Base-by-base conservation (phyloP, 2,888 invertebrate genomes). In the Asteroscopus sphinx region DNA sequence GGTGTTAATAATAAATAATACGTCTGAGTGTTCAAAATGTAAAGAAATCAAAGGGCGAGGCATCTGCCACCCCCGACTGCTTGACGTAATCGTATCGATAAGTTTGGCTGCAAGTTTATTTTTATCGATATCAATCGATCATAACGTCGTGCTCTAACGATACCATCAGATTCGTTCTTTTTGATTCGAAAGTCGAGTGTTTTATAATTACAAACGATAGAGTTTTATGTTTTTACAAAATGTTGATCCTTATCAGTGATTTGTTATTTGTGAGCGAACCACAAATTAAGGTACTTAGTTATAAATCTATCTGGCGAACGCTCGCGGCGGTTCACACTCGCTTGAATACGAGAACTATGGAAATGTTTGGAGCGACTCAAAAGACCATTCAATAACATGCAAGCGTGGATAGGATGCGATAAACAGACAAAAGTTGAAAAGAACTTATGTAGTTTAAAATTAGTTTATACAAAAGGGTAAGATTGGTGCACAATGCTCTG, bases 21-120 rank as follows among this genome's bases (percentile, higher is more conserved):
- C 58, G 66, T 80, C 81, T 53, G 69, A 79, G 76, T 71, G 71
- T 78, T 77, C 69, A 51, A 76, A 72, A 79, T 68, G 56, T 67
- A 68, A 66, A 76, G 79, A 77, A 83, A 79, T 74, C 73, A 73
- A 73, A 75, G 75, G 67, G 68, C 70, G 65, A 73, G 76, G 83
- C 90, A 89, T 87, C 88, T 89, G 87, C 85, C 82, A 84, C 87
- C 88, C 88, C 87, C 87, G 68, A 87, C 88, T 69, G 90, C 72
- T 89, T 62, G 59, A 68, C 72, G 77, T 80, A 83, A 86, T 81
- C 77, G 73, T 83, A 81, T 85, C 81, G 74, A 85, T 86, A 86
- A 82, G 80, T 86, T 79, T 59, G 59, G 51, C 65, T 42, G 56
- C 61, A 83, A 72, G 68, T 71, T 75, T 65, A 70, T 77, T 74